Conservation (phyloP, 1,140 invertebrate species). For the Papilio aristodemus region DNA sequence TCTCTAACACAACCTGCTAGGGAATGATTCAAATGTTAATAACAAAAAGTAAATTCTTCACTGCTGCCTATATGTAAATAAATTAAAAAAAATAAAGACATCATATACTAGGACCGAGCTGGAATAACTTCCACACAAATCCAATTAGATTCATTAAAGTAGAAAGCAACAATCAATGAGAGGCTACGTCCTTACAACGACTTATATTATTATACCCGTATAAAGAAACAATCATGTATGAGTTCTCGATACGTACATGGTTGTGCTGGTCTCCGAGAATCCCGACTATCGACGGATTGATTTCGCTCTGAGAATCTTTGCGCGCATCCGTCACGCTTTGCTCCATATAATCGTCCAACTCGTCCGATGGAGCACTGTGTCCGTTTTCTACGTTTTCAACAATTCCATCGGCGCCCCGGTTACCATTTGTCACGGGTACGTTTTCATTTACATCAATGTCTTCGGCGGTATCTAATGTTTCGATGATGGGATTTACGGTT, state of each 20-base stretch:
- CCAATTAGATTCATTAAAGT: conserved; percentile 11
- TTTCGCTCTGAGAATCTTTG: conserved; percentile 61
- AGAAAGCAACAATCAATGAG: neutral
- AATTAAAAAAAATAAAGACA: neutral
- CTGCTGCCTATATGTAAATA: neutral
- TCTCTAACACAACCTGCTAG: neutral
- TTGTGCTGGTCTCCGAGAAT: conserved; percentile 77
- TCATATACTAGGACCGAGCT: neutral
- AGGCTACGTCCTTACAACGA: conserved; percentile 3
- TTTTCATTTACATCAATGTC: conserved; percentile 36
- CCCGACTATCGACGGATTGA: conserved; percentile 71
- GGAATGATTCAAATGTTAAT: neutral
- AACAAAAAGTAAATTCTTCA: neutral
- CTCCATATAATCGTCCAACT: conserved; percentile 34
- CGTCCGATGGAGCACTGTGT: neutral
- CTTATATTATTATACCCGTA: conserved; percentile 18
- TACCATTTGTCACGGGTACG: conserved; percentile 31
- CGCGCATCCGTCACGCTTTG: conserved; percentile 42
- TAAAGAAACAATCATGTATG: conserved; percentile 30
- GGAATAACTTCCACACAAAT: neutral
- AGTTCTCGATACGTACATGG: conserved; percentile 66
- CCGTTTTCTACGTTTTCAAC: conserved; percentile 33
- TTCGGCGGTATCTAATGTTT: conserved; percentile 36
- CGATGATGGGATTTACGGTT: conserved; percentile 53
- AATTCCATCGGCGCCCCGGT: conserved; percentile 31